phyloP scores from a whole-genome alignment of 2,113 vertebrate genomes.

The Heterocephalus glaber region DNA sequence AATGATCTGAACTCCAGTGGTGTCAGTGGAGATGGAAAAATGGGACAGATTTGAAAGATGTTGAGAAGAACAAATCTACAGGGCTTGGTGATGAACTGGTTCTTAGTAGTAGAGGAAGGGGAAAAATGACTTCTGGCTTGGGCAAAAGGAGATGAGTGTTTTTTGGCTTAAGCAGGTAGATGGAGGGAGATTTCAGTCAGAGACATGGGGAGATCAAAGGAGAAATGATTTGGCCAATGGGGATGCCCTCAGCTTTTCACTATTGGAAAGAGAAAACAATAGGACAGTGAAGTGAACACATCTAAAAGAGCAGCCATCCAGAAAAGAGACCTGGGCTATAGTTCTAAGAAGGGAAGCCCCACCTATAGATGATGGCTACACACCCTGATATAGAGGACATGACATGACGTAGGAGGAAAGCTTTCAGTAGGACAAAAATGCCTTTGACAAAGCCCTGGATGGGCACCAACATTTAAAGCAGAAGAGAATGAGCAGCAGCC shows the following conservation, averaged over 20 bases:
- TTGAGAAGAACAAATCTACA: neutral
- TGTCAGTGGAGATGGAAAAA: neutral
- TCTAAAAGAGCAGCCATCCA: neutral
- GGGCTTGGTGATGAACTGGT: neutral
- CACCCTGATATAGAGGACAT: neutral
- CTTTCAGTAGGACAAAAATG: neutral
- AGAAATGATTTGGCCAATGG: neutral
- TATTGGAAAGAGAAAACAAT: neutral
- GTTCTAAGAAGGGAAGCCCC: neutral
- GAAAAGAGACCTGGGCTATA: neutral
- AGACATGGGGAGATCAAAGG: neutral
- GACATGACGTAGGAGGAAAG: neutral
- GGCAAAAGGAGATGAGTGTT: neutral
- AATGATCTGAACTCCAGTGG: neutral
- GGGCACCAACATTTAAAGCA: neutral
- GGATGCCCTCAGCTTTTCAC: neutral
- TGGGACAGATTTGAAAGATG: neutral
- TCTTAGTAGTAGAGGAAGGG: neutral
- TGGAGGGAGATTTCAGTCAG: neutral
- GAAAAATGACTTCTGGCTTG: neutral
- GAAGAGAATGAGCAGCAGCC: neutral
- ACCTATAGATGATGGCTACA: neutral
- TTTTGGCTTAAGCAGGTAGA: neutral
- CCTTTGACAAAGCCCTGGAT: neutral
- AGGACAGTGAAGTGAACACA: neutral